Conservation (phyloP, 2,888 invertebrate species). For the Argyresthia goedartella region DNA sequence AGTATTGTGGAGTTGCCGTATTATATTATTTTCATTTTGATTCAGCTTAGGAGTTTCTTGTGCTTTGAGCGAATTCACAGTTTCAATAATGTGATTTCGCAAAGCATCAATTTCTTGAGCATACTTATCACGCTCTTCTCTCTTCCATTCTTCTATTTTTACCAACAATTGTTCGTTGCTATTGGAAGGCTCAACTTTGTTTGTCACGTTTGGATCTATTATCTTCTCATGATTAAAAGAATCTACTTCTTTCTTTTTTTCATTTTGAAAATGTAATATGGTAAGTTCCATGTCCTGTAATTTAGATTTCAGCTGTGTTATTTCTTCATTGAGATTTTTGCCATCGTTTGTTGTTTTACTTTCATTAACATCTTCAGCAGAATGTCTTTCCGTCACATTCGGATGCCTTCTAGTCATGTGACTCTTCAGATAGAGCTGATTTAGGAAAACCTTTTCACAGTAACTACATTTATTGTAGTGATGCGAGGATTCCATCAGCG, state of each 20-base stretch:
- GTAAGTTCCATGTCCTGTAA: constrained; percentile 57
- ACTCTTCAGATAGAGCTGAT: constrained; percentile 73
- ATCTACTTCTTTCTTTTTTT: not conserved
- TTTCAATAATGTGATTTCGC: constrained; percentile 47
- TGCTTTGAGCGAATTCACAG: constrained; percentile 42
- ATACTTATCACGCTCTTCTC: constrained; percentile 65
- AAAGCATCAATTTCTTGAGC: constrained; percentile 59
- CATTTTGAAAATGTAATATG: constrained; percentile 8
- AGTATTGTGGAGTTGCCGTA: constrained; percentile 47
- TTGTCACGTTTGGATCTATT: constrained; percentile 10
- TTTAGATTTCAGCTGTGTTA: constrained; percentile 54
- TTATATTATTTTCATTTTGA: constrained; percentile 34
- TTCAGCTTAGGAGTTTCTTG: constrained; percentile 19
- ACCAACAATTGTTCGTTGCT: constrained; percentile 38
- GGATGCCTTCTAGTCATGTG: constrained; percentile 74
- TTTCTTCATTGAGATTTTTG: constrained; percentile 66
- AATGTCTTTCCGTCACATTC: constrained; percentile 30
- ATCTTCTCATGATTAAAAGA: constrained; percentile 1
- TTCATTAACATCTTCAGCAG: constrained; percentile 8
- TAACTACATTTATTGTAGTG: constrained; percentile 72
- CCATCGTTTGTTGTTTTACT: constrained; percentile 47
- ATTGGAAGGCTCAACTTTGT: constrained; percentile 40
- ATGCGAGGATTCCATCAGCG: constrained; percentile 27
- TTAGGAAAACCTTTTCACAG: constrained; percentile 78
- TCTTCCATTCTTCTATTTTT: constrained; percentile 64